Evolutionary conservation across 2,113 vertebrate genomes (phyloP).

Genomic region (Chaetodon auriga): DNA sequence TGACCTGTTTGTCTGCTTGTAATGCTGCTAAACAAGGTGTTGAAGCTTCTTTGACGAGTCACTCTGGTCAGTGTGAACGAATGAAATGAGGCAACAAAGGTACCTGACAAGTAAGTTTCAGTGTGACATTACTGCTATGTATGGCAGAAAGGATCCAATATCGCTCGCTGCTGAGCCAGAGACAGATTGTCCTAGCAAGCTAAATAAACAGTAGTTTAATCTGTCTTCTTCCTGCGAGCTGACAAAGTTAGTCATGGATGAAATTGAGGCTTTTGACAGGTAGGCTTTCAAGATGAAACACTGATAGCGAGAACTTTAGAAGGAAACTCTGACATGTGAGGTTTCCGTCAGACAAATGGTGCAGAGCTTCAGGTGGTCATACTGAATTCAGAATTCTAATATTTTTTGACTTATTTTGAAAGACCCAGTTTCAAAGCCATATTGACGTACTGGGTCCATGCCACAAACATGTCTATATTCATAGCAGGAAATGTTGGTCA

Average conservation of each 20-base stretch:
- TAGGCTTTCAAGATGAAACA: conserved; percentile 60
- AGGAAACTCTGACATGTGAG: conserved; percentile 49
- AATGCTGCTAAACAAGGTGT: conserved; percentile 65
- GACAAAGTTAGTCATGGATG: conserved; percentile 67
- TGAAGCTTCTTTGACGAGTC: conserved; percentile 29
- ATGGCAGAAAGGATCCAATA: conserved; percentile 60
- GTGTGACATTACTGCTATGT: conserved; percentile 73
- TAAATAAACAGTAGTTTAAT: conserved; percentile 78
- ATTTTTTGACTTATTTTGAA: conserved; percentile 3
- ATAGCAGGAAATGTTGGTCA: conserved; percentile 33
- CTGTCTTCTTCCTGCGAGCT: conserved; percentile 65
- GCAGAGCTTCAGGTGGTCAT: background rate
- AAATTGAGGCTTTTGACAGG: conserved; percentile 72
- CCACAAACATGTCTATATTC: conserved; percentile 8
- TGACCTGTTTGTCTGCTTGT: conserved; percentile 55
- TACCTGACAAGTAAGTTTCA: conserved; percentile 66
- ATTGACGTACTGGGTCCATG: conserved; percentile 21
- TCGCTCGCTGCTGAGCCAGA: conserved; percentile 56
- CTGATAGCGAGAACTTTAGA: conserved; percentile 54
- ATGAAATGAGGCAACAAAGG: conserved; percentile 64
- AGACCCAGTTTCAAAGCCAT: background rate
- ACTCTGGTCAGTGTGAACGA: conserved; percentile 52
- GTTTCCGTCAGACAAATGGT: conserved; percentile 18
- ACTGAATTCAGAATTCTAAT: background rate
- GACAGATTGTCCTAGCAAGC: conserved; percentile 65